Percentiles rank a stretch among this genome's conserved stretches.
Evolutionary conservation across 2,888 invertebrate genomes (phyloP).

Genomic region (Piscicola geometra): DNA sequence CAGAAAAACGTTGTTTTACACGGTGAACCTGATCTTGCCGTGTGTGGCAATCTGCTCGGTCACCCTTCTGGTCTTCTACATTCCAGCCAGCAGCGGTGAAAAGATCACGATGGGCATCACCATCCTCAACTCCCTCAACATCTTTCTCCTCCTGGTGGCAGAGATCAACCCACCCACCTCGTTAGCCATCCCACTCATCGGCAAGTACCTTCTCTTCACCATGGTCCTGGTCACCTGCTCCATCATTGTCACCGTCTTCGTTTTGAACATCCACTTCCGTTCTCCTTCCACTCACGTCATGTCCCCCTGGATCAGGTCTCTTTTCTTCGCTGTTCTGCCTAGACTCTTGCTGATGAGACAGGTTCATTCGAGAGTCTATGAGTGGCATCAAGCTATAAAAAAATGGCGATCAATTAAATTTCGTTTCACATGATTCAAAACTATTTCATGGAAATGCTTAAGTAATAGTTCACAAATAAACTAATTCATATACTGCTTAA

Average conservation of each 20-base stretch:
- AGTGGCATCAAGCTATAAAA: neutral
- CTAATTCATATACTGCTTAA: neutral
- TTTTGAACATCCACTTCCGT: slow-evolving; percentile 92
- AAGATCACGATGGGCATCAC: slow-evolving; percentile 94
- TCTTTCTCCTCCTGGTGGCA: slow-evolving; percentile 94
- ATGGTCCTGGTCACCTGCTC: slow-evolving; percentile 94
- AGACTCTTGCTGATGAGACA: slow-evolving; percentile 83
- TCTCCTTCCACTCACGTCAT: slow-evolving; percentile 95
- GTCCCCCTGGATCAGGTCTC: slow-evolving; percentile 93
- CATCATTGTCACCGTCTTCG: slow-evolving; percentile 94
- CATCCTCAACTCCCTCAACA: slow-evolving; percentile 95
- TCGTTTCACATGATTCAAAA: too few species aligned
- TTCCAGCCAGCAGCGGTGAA: slow-evolving; percentile 95
- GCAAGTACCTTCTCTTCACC: slow-evolving; percentile 89
- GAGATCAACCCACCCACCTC: slow-evolving; percentile 98
- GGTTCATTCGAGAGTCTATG: slow-evolving; percentile 58
- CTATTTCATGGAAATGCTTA: too few species aligned
- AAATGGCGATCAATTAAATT: too few species aligned
- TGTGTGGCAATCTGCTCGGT: slow-evolving; percentile 94
- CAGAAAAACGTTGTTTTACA: slow-evolving; percentile 77
- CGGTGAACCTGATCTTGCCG: slow-evolving; percentile 90
- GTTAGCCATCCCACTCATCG: slow-evolving; percentile 88
- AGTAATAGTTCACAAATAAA: neutral
- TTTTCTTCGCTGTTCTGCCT: slow-evolving; percentile 90
- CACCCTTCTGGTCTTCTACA: slow-evolving; percentile 90